A percentile compares a stretch with the other conserved stretches of the same genome.
These are phyloP conservation scores for Natrix natrix DNA, from an alignment of 2,797 vertebrate species.

Conservation along the genomic window DNA sequence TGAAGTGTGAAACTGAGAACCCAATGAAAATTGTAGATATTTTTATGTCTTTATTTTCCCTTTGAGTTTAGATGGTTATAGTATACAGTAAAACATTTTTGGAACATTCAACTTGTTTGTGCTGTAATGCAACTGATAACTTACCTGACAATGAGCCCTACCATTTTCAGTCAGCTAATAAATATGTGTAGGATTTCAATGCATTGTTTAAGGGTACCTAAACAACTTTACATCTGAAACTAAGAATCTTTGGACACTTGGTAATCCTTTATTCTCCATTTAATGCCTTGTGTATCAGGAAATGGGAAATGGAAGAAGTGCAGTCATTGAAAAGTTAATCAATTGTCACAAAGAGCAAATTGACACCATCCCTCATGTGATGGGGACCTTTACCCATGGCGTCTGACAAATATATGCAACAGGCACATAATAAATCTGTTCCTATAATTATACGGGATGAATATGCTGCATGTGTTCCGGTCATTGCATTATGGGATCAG, in stretches of 20 bases:
- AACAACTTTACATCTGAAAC: neutral
- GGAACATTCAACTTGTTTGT: neutral
- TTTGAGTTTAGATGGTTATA: neutral
- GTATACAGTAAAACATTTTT: neutral
- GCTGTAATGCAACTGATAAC: neutral
- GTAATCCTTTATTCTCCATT: neutral
- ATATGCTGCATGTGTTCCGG: neutral
- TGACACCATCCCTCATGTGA: neutral
- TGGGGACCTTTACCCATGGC: neutral
- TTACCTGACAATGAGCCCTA: neutral
- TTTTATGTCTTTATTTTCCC: neutral
- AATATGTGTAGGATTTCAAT: neutral
- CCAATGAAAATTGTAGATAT: slow-evolving; percentile 1
- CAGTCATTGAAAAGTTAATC: neutral
- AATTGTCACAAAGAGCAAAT: neutral
- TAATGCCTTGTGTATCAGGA: neutral
- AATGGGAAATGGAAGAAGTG: neutral
- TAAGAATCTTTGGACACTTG: neutral
- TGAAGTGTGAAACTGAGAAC: neutral
- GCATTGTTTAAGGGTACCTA: neutral
- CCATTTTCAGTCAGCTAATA: neutral
- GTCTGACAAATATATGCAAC: neutral
- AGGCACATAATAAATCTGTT: neutral
- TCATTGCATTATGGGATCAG: neutral
- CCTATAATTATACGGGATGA: neutral